phyloP scores from a whole-genome alignment of 2,113 vertebrate species.

The Meles meles region DNA sequence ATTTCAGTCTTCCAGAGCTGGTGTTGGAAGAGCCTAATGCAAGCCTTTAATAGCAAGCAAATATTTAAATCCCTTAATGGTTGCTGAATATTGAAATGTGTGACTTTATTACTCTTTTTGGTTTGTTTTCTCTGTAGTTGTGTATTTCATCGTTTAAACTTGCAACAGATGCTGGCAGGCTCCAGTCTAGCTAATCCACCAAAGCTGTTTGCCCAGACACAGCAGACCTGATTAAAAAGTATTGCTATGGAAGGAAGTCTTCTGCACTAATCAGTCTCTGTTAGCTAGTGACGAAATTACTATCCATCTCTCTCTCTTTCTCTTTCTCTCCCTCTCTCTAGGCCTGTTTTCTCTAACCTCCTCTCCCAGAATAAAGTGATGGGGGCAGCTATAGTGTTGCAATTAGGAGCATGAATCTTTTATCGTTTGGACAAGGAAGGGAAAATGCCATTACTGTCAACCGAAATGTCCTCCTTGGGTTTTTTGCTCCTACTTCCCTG shows the following conservation, averaged over 20 bases:
- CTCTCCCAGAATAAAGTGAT: slow-evolving; percentile 64
- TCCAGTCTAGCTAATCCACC: background rate
- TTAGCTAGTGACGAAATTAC: slow-evolving; percentile 22
- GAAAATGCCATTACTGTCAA: background rate
- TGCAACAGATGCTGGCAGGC: slow-evolving; percentile 21
- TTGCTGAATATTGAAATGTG: slow-evolving; percentile 30
- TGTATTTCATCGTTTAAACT: background rate
- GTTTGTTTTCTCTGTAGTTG: slow-evolving; percentile 56
- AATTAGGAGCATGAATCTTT: slow-evolving; percentile 76
- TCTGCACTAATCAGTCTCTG: slow-evolving; percentile 19
- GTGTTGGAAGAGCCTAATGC: slow-evolving; percentile 56
- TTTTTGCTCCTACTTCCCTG: slow-evolving; percentile 42
- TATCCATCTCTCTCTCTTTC: slow-evolving; percentile 27
- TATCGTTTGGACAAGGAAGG: slow-evolving; percentile 72
- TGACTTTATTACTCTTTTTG: slow-evolving; percentile 66
- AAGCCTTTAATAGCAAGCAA: slow-evolving; percentile 61
- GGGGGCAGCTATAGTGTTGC: slow-evolving; percentile 70
- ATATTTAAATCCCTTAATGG: slow-evolving; percentile 60
- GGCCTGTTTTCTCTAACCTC: slow-evolving; percentile 56
- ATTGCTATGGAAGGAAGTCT: background rate
- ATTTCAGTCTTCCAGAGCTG: slow-evolving; percentile 73
- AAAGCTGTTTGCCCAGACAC: background rate
- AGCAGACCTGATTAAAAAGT: background rate
- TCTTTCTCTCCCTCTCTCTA: slow-evolving; percentile 71
- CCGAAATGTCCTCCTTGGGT: slow-evolving; percentile 42